Evolutionary conservation across 2,797 vertebrate genomes (phyloP).

Genomic region (Cryptoblepharus egeriae): DNA sequence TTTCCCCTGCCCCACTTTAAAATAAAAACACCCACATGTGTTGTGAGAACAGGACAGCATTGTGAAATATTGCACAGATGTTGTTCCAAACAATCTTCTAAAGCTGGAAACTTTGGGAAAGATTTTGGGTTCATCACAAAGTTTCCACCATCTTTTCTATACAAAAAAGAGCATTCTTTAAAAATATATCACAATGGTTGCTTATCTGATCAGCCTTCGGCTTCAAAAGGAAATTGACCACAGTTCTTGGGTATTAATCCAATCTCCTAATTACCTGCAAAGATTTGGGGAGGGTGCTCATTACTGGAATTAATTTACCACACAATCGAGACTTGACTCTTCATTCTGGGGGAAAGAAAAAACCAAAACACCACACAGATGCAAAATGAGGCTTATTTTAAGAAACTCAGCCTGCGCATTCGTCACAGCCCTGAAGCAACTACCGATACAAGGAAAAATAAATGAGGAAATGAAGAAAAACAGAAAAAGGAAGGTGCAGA

Average conservation of each 20-base stretch:
- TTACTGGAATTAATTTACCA: constrained; percentile 51
- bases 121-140: neutral
- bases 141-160: neutral
- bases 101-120: neutral
- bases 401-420: neutral
- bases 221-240: constrained; percentile 40
- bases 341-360: neutral
- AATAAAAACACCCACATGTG: no score
- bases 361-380: neutral
- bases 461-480: neutral
- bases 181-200: constrained; percentile 32
- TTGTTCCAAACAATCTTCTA: neutral
- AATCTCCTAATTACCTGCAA: constrained; percentile 52
- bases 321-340: constrained; percentile 29
- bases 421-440: constrained; percentile 14
- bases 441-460: neutral
- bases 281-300: constrained; percentile 35
- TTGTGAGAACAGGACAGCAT: no score
- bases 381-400: constrained; percentile 33
- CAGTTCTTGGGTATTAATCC: constrained; percentile 26
- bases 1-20: no score
- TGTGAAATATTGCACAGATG: no score
- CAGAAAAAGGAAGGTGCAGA: neutral
- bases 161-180: constrained; percentile 7
- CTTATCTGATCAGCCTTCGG: constrained; percentile 18